Evolutionary conservation across 2,797 vertebrate species (phyloP).

Genomic region (Cyprinella venusta): DNA sequence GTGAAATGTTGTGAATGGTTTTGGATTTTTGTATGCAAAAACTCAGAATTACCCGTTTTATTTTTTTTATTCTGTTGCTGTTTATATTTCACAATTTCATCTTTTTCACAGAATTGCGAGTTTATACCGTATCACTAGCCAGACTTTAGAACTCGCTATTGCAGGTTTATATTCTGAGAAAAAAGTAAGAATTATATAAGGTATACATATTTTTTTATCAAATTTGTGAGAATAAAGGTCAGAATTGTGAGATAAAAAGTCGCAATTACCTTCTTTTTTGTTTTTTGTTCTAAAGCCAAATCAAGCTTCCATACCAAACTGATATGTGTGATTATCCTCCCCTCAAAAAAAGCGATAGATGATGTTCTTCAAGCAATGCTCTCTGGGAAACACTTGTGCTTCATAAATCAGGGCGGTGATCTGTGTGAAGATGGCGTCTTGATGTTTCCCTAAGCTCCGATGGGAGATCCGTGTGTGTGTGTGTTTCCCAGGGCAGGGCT

Average conservation of each 20-base stretch:
- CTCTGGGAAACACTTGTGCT: neutral
- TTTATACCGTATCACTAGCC: too few species aligned
- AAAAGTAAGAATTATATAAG: neutral
- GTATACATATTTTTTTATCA: too few species aligned
- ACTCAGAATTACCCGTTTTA: neutral
- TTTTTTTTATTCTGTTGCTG: too few species aligned
- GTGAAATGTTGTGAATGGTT: too few species aligned
- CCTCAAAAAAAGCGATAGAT: neutral
- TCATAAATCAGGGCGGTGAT: conserved; percentile 9
- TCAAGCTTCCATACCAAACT: neutral
- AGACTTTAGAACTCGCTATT: too few species aligned
- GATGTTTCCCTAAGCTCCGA: neutral
- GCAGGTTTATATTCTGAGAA: too few species aligned
- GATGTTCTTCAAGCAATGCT: neutral
- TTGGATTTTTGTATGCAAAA: too few species aligned
- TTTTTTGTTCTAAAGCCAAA: neutral
- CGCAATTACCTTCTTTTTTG: too few species aligned
- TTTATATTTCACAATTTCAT: too few species aligned
- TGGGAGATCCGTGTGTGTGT: neutral
- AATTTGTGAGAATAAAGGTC: neutral
- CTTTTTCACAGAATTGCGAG: too few species aligned
- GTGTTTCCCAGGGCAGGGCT: neutral
- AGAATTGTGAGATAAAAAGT: neutral
- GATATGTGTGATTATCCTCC: neutral
- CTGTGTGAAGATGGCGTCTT: neutral